Conservation (phyloP, 2,113 vertebrate genomes). For the Sorex araneus region DNA sequence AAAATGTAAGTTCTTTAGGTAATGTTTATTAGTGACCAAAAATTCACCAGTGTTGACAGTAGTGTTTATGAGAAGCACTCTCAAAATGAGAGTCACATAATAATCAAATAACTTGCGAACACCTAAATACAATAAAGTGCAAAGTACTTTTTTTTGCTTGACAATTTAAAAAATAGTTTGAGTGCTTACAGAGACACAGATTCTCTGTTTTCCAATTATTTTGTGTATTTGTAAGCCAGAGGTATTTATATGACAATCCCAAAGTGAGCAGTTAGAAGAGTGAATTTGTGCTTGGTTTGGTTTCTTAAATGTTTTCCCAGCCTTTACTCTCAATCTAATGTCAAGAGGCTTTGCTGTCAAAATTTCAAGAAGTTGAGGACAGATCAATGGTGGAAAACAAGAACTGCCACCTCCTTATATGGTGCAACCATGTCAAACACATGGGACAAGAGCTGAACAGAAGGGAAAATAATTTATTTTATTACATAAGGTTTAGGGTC, state of each 20-base stretch:
- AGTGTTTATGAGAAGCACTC: not conserved
- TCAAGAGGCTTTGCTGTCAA: conserved; percentile 5
- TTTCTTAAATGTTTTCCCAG: conserved; percentile 30
- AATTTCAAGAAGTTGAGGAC: conserved; percentile 26
- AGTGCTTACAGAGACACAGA: not conserved
- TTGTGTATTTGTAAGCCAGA: not conserved
- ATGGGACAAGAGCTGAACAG: not conserved
- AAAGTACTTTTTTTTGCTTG: not conserved
- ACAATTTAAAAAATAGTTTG: not conserved
- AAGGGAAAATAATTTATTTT: conserved; percentile 63
- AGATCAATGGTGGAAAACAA: not conserved
- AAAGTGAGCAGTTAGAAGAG: not conserved
- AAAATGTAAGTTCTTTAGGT: conserved; percentile 23
- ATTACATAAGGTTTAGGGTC: conserved; percentile 32
- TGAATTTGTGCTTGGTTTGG: not conserved
- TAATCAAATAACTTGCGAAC: not conserved
- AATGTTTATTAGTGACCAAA: not conserved
- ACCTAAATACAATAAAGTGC: not conserved
- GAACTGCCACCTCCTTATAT: not conserved
- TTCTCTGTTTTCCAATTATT: not conserved
- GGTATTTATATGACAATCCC: not conserved
- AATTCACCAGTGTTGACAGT: not conserved
- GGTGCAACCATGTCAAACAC: not conserved
- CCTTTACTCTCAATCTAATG: not conserved
- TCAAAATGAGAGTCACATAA: not conserved